phyloP scores from a whole-genome alignment of 37 sponge, comb jelly and placozoan genomes.

The Halisarca cf. caerulea region DNA sequence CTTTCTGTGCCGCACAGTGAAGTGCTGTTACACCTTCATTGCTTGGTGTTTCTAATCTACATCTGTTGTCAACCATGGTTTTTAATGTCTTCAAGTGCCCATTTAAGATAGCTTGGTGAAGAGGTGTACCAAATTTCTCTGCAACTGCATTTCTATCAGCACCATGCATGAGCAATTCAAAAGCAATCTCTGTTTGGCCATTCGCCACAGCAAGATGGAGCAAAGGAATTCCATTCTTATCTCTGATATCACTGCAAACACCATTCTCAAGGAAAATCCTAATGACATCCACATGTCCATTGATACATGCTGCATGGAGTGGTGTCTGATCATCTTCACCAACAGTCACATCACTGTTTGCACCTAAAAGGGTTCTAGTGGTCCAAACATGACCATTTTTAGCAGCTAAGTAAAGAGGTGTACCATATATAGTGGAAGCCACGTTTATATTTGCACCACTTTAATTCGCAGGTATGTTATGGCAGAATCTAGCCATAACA shows the following conservation, averaged over 20 bases:
- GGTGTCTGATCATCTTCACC: too few species aligned
- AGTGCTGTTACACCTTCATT: constrained; percentile 1
- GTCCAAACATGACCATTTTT: too few species aligned
- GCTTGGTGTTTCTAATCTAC: neutral
- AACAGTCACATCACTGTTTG: too few species aligned
- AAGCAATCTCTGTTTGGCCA: constrained; percentile 2
- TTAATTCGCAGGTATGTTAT: too few species aligned
- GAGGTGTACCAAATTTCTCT: constrained; percentile 19
- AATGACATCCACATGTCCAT: neutral
- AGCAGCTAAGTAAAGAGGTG: too few species aligned
- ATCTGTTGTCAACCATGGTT: neutral
- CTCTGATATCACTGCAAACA: neutral
- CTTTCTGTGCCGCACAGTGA: constrained; percentile 7
- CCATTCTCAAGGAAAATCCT: neutral
- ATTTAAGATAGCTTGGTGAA: constrained; percentile 8
- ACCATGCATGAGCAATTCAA: constrained; percentile 5
- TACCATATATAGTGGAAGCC: too few species aligned
- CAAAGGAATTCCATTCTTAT: neutral
- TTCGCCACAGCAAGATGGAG: neutral
- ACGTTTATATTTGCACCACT: too few species aligned
- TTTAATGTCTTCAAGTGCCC: neutral
- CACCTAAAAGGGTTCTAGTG: too few species aligned
- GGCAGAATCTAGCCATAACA: too few species aligned
- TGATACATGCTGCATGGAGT: too few species aligned
- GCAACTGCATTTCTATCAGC: neutral